Evolutionary conservation across 2,113 vertebrate species (phyloP).

Genomic region (Rhynchomys soricoides): DNA sequence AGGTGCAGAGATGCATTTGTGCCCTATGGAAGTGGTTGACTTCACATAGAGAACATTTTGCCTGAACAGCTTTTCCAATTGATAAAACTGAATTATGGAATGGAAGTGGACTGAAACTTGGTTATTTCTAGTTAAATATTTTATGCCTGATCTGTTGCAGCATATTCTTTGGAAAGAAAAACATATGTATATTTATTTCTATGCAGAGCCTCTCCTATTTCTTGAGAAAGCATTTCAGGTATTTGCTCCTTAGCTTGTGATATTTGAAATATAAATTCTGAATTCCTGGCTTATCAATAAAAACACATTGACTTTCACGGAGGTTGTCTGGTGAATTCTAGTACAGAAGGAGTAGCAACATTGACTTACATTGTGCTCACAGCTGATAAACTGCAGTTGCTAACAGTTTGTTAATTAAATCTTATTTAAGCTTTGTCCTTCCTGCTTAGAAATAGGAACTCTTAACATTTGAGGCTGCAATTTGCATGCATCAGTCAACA

Average conservation of each 20-base stretch:
- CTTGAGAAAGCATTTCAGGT: conserved; percentile 74
- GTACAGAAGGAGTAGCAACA: conserved; percentile 79
- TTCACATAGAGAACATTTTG: conserved; percentile 45
- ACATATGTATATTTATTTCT: conserved; percentile 52
- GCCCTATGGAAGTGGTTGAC: not conserved
- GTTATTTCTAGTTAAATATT: conserved; percentile 49
- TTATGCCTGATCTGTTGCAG: conserved; percentile 63
- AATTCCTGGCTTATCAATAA: conserved; percentile 83
- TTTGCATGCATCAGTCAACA: conserved; percentile 82
- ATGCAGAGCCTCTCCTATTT: conserved; percentile 60
- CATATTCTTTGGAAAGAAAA: not conserved
- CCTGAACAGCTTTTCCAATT: not conserved
- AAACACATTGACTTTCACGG: conserved; percentile 83
- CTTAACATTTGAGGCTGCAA: conserved; percentile 79
- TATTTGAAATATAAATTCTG: conserved; percentile 79
- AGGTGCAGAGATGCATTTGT: not conserved
- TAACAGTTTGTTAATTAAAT: conserved; percentile 87
- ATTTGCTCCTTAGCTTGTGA: conserved; percentile 37
- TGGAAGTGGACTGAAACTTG: not conserved
- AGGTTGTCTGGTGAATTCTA: conserved; percentile 73
- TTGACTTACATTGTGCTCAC: conserved; percentile 82
- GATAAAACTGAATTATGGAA: not conserved
- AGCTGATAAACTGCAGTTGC: conserved; percentile 84
- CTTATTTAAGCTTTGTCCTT: conserved; percentile 86
- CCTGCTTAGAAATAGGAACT: conserved; percentile 78